phyloP scores from a whole-genome alignment of 2,797 vertebrate genomes.

The Astyanax mexicanus region DNA sequence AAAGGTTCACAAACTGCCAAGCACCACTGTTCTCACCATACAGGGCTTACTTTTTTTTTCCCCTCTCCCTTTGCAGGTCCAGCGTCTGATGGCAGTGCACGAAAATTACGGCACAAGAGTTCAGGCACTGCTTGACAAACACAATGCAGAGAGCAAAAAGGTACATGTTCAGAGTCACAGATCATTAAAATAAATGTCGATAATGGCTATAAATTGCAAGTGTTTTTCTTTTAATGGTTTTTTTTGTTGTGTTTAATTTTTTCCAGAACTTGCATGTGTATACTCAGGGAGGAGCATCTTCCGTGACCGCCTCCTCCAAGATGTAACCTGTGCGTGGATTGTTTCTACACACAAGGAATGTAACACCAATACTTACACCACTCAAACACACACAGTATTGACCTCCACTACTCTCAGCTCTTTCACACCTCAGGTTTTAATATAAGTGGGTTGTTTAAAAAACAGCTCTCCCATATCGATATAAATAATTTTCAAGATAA shows the following conservation, averaged over 20 bases:
- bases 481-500: not conserved
- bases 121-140: conserved; percentile 83
- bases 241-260: too few species aligned
- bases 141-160: conserved; percentile 79
- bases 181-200: too few species aligned
- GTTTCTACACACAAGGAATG: not conserved
- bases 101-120: conserved; percentile 84
- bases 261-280: conserved; percentile 85
- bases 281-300: conserved; percentile 66
- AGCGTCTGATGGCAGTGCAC: conserved; percentile 86
- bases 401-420: not conserved
- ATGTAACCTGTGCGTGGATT: conserved; percentile 73
- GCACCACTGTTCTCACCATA: too few species aligned
- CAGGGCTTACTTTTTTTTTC: not conserved
- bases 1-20: too few species aligned
- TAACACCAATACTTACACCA: not conserved
- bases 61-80: conserved; percentile 77
- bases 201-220: too few species aligned
- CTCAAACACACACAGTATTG: not conserved
- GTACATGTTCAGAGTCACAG: conserved; percentile 66
- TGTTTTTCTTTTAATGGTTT: too few species aligned
- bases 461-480: not conserved
- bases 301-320: conserved; percentile 83
- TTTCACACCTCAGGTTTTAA: not conserved
- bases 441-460: not conserved